These are phyloP conservation scores for Bolinopsis microptera DNA, from an alignment of 37 sponge, comb jelly and placozoan species.

Conservation along the genomic window DNA sequence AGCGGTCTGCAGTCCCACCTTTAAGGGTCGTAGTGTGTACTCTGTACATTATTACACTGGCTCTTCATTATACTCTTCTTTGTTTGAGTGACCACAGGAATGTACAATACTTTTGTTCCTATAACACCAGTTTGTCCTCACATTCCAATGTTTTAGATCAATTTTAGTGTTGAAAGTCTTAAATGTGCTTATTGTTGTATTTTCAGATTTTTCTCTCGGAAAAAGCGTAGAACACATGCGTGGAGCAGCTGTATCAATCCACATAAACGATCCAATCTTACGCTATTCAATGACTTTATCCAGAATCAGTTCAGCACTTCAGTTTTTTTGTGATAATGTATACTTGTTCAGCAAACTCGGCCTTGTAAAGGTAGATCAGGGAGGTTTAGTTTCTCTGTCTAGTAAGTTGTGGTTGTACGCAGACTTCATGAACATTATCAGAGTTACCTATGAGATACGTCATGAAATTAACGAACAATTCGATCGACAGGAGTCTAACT, in stretches of 20 bases:
- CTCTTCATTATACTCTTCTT: too few relatives aligned
- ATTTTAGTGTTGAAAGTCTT: too few relatives aligned
- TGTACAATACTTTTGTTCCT: too few relatives aligned
- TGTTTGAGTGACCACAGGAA: too few relatives aligned
- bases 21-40: too few relatives aligned
- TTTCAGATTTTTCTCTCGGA: slow-evolving; percentile 82
- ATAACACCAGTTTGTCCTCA: too few relatives aligned
- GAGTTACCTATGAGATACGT: background rate
- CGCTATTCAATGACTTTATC: slow-evolving; percentile 71
- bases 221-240: slow-evolving; percentile 76
- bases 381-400: background rate
- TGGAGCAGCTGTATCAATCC: slow-evolving; percentile 72
- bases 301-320: slow-evolving; percentile 73
- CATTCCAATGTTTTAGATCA: too few relatives aligned
- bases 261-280: slow-evolving; percentile 69
- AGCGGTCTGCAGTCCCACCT: too few relatives aligned
- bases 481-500: background rate
- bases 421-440: slow-evolving; percentile 19
- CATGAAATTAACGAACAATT: background rate
- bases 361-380: background rate
- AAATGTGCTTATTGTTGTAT: too few relatives aligned
- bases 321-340: slow-evolving; percentile 79
- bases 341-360: slow-evolving; percentile 8
- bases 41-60: too few relatives aligned
- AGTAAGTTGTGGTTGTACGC: slow-evolving; percentile 42